A percentile compares a stretch with the other conserved stretches of the same genome.
Evolutionary conservation across 2,888 invertebrate species (phyloP).

Genomic region (Amphipoea oculea): DNA sequence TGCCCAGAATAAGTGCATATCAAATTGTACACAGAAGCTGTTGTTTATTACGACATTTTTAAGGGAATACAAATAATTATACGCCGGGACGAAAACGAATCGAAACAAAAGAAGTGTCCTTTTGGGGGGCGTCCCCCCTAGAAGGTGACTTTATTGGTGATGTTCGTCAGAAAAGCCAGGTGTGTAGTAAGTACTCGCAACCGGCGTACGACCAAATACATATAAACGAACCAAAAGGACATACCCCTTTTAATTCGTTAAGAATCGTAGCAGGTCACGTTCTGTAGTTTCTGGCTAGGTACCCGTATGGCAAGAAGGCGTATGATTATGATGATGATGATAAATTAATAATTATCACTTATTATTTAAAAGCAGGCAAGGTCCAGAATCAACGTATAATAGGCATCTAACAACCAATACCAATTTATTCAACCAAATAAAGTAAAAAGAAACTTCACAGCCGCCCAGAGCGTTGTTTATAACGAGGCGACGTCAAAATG

Average conservation of each 20-base stretch:
- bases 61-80: neutral
- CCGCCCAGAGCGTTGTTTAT: constrained; percentile 31
- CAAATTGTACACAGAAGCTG: neutral
- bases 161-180: neutral
- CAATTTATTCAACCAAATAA: constrained; percentile 6
- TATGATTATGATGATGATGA: neutral
- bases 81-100: neutral
- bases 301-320: neutral
- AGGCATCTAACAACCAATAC: neutral
- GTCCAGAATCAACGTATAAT: neutral
- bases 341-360: neutral
- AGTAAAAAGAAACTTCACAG: neutral
- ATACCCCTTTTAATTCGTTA: neutral
- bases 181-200: neutral
- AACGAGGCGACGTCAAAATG: constrained; percentile 63
- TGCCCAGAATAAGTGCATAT: neutral
- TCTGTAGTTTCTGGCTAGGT: neutral
- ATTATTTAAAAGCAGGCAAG: neutral
- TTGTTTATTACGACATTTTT: neutral
- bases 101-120: no score
- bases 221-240: neutral
- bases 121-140: neutral
- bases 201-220: neutral
- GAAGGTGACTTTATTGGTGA: neutral
- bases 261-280: neutral